Conservation (phyloP, 2,113 vertebrate species). For the Athene cunicularia region DNA sequence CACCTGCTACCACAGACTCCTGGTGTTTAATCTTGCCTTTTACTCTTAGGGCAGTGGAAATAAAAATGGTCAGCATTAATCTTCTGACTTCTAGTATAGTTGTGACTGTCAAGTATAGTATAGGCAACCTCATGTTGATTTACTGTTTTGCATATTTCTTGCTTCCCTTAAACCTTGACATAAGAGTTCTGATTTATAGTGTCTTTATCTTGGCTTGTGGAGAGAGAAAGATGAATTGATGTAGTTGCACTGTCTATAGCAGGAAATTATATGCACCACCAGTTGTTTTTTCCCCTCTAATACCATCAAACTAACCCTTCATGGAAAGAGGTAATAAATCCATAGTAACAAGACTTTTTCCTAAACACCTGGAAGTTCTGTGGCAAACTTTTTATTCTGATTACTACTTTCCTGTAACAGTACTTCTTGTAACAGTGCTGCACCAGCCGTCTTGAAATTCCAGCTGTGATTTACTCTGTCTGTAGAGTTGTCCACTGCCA, state of each 20-base stretch:
- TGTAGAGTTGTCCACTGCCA: background rate
- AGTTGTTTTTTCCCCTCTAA: constrained; percentile 24
- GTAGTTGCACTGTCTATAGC: background rate
- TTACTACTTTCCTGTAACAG: background rate
- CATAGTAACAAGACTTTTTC: constrained; percentile 45
- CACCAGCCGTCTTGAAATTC: background rate
- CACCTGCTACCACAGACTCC: constrained; percentile 21
- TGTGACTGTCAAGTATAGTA: constrained; percentile 3
- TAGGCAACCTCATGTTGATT: constrained; percentile 27
- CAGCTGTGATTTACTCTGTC: constrained; percentile 13
- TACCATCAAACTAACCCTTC: constrained; percentile 13
- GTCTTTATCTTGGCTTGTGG: constrained; percentile 13
- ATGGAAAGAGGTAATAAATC: constrained; percentile 59
- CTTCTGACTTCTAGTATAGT: constrained; percentile 37
- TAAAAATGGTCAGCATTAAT: constrained; percentile 56
- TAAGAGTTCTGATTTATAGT: constrained; percentile 63
- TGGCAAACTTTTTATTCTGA: constrained; percentile 14
- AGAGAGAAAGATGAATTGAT: constrained; percentile 1
- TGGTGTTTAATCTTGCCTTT: constrained; percentile 53
- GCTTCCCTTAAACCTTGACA: constrained; percentile 39
- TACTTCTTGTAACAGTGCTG: background rate
- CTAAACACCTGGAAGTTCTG: constrained; percentile 57
- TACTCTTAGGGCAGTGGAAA: constrained; percentile 37
- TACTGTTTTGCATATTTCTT: constrained; percentile 62
- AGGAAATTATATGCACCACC: constrained; percentile 42